These are phyloP conservation scores for Turritopsis rubra DNA, from an alignment of 30 jellyfish, hydroid and myxozoan genomes.

Conservation along the genomic window DNA sequence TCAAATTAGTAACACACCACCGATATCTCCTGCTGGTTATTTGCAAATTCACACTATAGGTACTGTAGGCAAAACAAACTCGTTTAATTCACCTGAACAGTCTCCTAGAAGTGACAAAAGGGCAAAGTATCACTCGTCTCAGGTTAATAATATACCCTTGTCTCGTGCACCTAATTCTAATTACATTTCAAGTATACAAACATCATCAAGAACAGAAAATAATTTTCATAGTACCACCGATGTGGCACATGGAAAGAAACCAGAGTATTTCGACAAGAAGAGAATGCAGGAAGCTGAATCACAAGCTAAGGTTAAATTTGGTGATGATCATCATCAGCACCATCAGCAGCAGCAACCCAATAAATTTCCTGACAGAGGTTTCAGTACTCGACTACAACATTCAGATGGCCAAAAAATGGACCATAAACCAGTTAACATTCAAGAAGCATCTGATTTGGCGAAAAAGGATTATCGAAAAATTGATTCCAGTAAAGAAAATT, in stretches of 20 bases:
- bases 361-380: not conserved
- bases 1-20: constrained; percentile 4
- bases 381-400: not conserved
- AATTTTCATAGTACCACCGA: not conserved
- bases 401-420: not conserved
- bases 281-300: not conserved
- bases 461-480: not conserved
- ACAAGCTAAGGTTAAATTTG: not conserved
- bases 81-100: not conserved
- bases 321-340: not conserved
- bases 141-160: not conserved
- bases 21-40: constrained; percentile 3
- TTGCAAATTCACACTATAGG: not conserved
- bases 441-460: not conserved
- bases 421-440: no score
- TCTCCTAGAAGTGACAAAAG: not conserved
- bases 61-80: not conserved
- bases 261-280: not conserved
- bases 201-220: not conserved
- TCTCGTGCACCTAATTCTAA: not conserved
- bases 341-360: not conserved
- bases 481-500: not conserved
- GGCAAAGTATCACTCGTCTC: not conserved
- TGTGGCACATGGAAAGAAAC: not conserved
- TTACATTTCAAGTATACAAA: not conserved